Evolutionary conservation across 2,888 invertebrate species (phyloP).

Genomic region (Archaeoteleia sp.): DNA sequence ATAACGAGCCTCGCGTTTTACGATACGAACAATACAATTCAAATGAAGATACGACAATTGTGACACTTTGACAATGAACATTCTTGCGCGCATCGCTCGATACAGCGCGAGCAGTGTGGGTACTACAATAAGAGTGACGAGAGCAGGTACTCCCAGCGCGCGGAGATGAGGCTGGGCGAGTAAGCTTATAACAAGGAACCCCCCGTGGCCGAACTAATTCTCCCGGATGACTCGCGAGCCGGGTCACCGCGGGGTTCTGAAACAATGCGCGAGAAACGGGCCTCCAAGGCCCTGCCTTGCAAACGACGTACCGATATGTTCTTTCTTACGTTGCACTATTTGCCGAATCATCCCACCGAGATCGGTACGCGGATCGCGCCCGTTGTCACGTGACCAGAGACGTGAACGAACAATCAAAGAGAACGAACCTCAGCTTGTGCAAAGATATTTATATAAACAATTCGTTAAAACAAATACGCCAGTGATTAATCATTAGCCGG

Average conservation of each 20-base stretch:
- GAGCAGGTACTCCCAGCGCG: slow-evolving; percentile 33
- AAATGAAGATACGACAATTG: slow-evolving; percentile 26
- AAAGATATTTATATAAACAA: no score
- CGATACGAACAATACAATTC: neutral
- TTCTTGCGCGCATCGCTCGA: slow-evolving; percentile 2
- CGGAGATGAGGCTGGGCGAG: slow-evolving; percentile 56
- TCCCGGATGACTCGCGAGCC: slow-evolving; percentile 73
- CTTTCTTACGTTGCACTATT: slow-evolving; percentile 53
- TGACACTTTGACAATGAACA: slow-evolving; percentile 35
- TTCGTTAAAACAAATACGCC: no score
- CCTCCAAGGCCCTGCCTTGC: slow-evolving; percentile 44
- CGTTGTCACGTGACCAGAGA: slow-evolving; percentile 57
- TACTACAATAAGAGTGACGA: slow-evolving; percentile 28
- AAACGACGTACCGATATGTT: slow-evolving; percentile 34
- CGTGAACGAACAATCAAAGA: slow-evolving; percentile 54
- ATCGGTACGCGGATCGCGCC: slow-evolving; percentile 49
- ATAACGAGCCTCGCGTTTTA: neutral
- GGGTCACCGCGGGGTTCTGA: slow-evolving; percentile 72
- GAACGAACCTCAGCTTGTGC: no score
- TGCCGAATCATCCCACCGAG: slow-evolving; percentile 63
- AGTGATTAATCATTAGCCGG: no score
- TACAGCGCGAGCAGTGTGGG: neutral
- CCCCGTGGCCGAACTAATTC: slow-evolving; percentile 74
- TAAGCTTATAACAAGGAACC: slow-evolving; percentile 71
- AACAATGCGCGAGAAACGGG: slow-evolving; percentile 72